Evolutionary conservation across 1,140 invertebrate genomes (phyloP), one percentile per base, ranked within the genome.

Genomic region (Danaus melanippus): DNA sequence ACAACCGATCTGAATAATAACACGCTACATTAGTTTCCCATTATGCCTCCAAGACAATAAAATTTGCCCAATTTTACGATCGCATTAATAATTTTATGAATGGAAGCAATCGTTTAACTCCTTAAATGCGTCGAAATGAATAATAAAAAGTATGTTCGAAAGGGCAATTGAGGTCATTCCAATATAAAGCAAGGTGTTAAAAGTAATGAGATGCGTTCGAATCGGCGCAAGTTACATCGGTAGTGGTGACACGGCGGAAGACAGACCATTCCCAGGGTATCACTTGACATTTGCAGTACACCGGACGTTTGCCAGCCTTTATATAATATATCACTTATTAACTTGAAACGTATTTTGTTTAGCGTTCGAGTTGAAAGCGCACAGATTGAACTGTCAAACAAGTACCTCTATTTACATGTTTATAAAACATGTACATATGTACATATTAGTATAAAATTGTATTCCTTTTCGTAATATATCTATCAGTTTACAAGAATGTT

Each of bases 41-140:
- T 86, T 86, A 86, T 86, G 75, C 74, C 79, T 84, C 74, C 81
- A 78, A 84, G 80, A 85, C 82, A 86, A 86, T 86, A 86, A 86
- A 86, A 86, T 84, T 86, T 84, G 79, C 80, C 75, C 84, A 83
- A 84, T 84, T 86, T 85, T 86, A 86, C 78, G 82, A 86, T 83
- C 84, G 66, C 82, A 86, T 86, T 84, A 86, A 86, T 86, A 86
- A 85, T 86, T 85, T 86, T 86, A 86, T 86, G 80, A 86, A 84
- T 84, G 79, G 80, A 77, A 79, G 78, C 83, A 77, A 82, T 79
- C 70, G 76, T 65, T 79, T 74, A 71, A 83, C 71, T 70, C 69
- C 67, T 81, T 73, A 71, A 76, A 83, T 74, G 74, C 65, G 64
- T 67, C 66, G 71, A 73, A 72, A 78, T 81, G 71, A 76, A 80